Evolutionary conservation across 2,113 vertebrate genomes (phyloP).

Genomic region (Girardinichthys multiradiatus): DNA sequence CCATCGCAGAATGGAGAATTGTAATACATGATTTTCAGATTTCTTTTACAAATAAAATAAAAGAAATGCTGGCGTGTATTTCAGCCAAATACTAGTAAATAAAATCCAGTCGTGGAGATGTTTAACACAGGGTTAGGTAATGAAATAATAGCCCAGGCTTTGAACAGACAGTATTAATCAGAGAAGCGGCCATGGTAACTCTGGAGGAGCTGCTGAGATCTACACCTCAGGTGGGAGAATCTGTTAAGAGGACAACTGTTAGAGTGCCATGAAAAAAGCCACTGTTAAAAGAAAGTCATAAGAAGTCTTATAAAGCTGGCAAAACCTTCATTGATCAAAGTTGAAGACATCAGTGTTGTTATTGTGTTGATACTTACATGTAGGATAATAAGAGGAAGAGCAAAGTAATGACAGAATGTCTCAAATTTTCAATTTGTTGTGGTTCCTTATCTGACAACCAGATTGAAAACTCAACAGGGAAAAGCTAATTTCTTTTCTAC

Average conservation of each 20-base stretch:
- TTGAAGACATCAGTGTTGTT: neutral
- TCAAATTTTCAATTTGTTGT: neutral
- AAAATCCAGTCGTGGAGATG: too few relatives aligned
- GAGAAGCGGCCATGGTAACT: too few relatives aligned
- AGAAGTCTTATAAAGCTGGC: neutral
- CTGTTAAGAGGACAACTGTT: too few relatives aligned
- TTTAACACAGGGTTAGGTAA: too few relatives aligned
- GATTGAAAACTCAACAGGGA: neutral
- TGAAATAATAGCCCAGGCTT: too few relatives aligned
- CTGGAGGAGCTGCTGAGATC: too few relatives aligned
- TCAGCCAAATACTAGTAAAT: too few relatives aligned
- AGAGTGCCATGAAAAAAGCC: too few relatives aligned
- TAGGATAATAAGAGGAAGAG: neutral
- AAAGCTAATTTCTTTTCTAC: neutral
- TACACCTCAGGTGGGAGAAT: neutral
- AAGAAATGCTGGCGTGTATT: neutral
- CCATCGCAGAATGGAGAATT: neutral
- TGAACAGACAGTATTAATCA: too few relatives aligned
- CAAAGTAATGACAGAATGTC: neutral
- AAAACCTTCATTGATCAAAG: neutral
- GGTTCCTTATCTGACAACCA: neutral
- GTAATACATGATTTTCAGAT: neutral
- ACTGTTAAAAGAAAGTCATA: neutral
- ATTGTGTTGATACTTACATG: neutral
- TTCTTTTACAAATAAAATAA: neutral